Percentiles rank a stretch among this genome's conserved stretches.
Conservation (phyloP, 1,140 invertebrate genomes). For the Stratiolaelaps scimitus region DNA sequence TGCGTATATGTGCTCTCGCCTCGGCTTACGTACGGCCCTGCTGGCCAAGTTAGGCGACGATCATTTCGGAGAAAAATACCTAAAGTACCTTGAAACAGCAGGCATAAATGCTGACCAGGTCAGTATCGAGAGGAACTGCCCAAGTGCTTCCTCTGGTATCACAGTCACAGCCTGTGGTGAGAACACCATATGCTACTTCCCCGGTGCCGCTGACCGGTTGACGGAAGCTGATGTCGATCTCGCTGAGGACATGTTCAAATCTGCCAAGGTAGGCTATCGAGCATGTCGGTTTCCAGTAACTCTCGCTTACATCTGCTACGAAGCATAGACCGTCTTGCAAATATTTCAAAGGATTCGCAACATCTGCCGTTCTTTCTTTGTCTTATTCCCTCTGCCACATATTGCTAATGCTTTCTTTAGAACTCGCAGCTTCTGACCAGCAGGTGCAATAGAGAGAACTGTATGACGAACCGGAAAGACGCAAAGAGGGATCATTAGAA, state of each 20-base stretch:
- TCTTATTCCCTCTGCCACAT: no score
- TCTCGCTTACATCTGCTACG: no score
- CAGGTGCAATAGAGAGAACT: no score
- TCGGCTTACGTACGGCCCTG: slow-evolving; percentile 64
- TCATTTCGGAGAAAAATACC: slow-evolving; percentile 26
- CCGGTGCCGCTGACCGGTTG: slow-evolving; percentile 67
- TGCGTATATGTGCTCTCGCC: slow-evolving; percentile 68
- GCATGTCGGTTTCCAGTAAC: no score
- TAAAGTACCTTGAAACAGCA: not conserved
- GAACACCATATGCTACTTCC: slow-evolving; percentile 83
- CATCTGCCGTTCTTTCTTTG: no score
- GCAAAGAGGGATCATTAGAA: no score
- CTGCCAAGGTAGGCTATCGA: slow-evolving; percentile 1
- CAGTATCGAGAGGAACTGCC: slow-evolving; percentile 31
- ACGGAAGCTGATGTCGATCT: slow-evolving; percentile 51
- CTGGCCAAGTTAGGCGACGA: slow-evolving; percentile 58
- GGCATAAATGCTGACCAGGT: slow-evolving; percentile 25
- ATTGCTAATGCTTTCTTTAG: no score
- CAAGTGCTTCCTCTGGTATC: slow-evolving; percentile 35
- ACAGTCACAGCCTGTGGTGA: slow-evolving; percentile 47
- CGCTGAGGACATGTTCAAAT: slow-evolving; percentile 50
- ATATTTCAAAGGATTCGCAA: no score
- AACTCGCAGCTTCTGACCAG: no score
- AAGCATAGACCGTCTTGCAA: no score
- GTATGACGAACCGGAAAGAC: no score